Evolutionary conservation across 2,888 invertebrate genomes (phyloP).

Genomic region (Netelia inedita): DNA sequence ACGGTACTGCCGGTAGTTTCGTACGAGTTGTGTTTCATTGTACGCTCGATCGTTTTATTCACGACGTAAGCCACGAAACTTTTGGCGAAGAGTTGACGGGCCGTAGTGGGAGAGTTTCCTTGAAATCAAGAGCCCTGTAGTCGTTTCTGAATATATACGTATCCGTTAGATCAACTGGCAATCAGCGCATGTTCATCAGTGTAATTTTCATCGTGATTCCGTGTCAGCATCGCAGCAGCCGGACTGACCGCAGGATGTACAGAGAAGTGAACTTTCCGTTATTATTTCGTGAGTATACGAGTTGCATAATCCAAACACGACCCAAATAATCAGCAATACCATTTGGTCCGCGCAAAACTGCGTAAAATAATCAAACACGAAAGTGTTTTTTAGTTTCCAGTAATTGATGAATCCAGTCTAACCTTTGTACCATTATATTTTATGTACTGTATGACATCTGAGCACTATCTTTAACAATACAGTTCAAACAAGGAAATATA

Average conservation of each 20-base stretch:
- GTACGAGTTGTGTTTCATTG: slow-evolving; percentile 35
- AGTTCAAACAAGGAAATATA: too few relatives aligned
- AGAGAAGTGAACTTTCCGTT: slow-evolving; percentile 17
- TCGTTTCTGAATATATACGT: slow-evolving; percentile 12
- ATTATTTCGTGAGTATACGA: slow-evolving; percentile 55
- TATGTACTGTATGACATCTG: too few relatives aligned
- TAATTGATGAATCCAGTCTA: too few relatives aligned
- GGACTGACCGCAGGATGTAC: slow-evolving; percentile 38
- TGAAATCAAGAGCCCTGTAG: slow-evolving; percentile 34
- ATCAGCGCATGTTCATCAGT: slow-evolving; percentile 47
- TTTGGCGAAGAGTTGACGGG: slow-evolving; percentile 40
- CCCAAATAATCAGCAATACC: not conserved
- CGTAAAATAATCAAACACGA: too few relatives aligned
- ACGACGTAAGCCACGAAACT: slow-evolving; percentile 46
- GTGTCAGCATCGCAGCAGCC: slow-evolving; percentile 21
- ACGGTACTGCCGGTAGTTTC: slow-evolving; percentile 32
- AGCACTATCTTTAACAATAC: too few relatives aligned
- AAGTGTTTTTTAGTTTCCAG: too few relatives aligned
- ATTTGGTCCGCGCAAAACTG: not conserved
- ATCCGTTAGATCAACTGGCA: slow-evolving; percentile 44
- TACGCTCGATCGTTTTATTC: slow-evolving; percentile 26
- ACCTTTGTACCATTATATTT: too few relatives aligned
- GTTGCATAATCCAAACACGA: not conserved
- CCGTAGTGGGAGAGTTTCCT: slow-evolving; percentile 25
- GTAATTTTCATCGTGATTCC: slow-evolving; percentile 46